A percentile compares a stretch with the other conserved stretches of the same genome.
Evolutionary conservation across 2,888 invertebrate species (phyloP).

Genomic region (Acronicta leporina): DNA sequence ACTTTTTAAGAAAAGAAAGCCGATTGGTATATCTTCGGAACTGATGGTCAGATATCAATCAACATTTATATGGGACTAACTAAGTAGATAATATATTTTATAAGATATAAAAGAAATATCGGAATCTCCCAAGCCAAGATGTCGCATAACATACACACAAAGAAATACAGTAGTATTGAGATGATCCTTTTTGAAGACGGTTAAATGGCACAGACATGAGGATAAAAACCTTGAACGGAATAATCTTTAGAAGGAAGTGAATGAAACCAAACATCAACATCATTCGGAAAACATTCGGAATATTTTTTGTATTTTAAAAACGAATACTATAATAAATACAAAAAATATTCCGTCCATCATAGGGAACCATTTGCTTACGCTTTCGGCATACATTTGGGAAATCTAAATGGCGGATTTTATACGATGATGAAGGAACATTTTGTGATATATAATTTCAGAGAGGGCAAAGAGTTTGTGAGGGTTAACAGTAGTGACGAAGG

Average conservation of each 20-base stretch:
- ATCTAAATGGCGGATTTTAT: conserved; percentile 56
- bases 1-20: no score
- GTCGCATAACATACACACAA: no score
- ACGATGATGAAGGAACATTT: conserved; percentile 55
- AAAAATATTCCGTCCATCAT: conserved; percentile 54
- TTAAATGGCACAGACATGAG: neutral
- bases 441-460: conserved; percentile 81
- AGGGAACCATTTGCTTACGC: conserved; percentile 63
- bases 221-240: conserved; percentile 1
- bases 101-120: no score
- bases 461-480: conserved; percentile 78
- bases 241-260: conserved; percentile 2
- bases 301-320: conserved; percentile 46
- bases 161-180: no score
- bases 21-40: no score
- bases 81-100: no score
- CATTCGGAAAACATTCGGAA: conserved; percentile 21
- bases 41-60: no score
- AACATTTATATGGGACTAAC: no score
- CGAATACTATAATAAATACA: conserved; percentile 29
- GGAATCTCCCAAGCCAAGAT: no score
- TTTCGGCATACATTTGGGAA: conserved; percentile 52
- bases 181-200: no score
- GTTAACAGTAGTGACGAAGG: conserved; percentile 83
- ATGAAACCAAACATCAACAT: conserved; percentile 25